Evolutionary conservation across 1,140 invertebrate species (phyloP).

Genomic region (Lutraria rhynchaena): DNA sequence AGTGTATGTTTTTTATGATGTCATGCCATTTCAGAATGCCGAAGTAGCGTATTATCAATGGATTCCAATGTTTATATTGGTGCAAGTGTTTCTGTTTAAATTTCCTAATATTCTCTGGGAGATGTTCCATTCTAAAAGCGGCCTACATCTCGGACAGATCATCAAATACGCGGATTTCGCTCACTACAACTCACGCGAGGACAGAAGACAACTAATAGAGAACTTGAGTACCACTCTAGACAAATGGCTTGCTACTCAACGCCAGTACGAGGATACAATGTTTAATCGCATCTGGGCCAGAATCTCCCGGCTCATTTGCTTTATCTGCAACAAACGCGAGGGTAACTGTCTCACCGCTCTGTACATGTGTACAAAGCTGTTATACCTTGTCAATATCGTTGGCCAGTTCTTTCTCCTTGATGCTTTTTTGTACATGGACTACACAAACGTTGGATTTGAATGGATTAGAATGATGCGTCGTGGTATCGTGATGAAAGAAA

Average conservation of each 20-base stretch:
- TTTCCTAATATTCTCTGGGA: constrained; percentile 87
- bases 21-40: constrained; percentile 83
- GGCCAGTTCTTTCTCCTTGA: constrained; percentile 80
- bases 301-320: constrained; percentile 66
- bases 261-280: constrained; percentile 74
- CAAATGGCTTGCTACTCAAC: constrained; percentile 75
- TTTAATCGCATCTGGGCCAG: constrained; percentile 71
- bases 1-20: too few species aligned
- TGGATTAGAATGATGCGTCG: constrained; percentile 79
- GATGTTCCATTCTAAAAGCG: constrained; percentile 65
- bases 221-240: constrained; percentile 75
- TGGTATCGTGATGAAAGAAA: constrained; percentile 80
- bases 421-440: constrained; percentile 74
- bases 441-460: constrained; percentile 80
- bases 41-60: constrained; percentile 93
- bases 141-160: constrained; percentile 73
- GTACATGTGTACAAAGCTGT: constrained; percentile 78
- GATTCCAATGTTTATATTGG: constrained; percentile 97
- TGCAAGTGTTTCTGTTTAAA: constrained; percentile 96
- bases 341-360: constrained; percentile 77
- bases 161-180: constrained; percentile 84
- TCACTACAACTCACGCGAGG: constrained; percentile 72
- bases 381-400: constrained; percentile 77
- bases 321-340: constrained; percentile 80
- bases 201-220: constrained; percentile 72